Conservation (phyloP, 1,140 invertebrate species). For the Drosophila sproati region DNA sequence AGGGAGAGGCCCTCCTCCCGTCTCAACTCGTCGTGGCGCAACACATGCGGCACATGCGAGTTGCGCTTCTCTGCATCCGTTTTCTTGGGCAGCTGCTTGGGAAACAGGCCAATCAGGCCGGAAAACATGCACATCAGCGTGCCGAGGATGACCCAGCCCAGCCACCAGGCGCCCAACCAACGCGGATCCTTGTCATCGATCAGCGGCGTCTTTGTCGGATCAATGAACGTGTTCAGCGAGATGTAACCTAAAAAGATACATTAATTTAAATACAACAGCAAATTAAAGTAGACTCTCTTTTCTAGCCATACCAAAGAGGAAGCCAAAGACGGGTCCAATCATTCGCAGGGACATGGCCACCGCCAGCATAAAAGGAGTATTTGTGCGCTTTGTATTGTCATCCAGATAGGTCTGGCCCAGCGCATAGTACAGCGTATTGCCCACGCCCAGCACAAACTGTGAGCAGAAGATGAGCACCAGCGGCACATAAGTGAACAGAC, state of each 20-base stretch:
- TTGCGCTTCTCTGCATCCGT: slow-evolving; percentile 51
- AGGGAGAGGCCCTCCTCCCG: slow-evolving; percentile 69
- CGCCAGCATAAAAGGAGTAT: slow-evolving; percentile 87
- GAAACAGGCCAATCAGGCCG: slow-evolving; percentile 87
- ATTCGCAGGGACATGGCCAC: slow-evolving; percentile 78
- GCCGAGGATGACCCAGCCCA: slow-evolving; percentile 88
- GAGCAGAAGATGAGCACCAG: slow-evolving; percentile 89
- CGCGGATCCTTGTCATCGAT: slow-evolving; percentile 87
- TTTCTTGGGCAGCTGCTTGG: slow-evolving; percentile 85
- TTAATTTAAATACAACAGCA: not conserved
- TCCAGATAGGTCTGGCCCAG: slow-evolving; percentile 89
- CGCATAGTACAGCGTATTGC: slow-evolving; percentile 89
- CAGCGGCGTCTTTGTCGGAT: slow-evolving; percentile 87
- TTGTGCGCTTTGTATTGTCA: slow-evolving; percentile 89
- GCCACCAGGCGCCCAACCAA: slow-evolving; percentile 91
- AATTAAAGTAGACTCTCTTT: no score
- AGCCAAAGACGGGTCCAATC: slow-evolving; percentile 82
- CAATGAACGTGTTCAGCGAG: slow-evolving; percentile 88
- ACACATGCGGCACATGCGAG: slow-evolving; percentile 72
- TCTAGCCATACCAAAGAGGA: slow-evolving; percentile 64
- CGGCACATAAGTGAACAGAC: slow-evolving; percentile 85
- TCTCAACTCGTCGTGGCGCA: slow-evolving; percentile 74
- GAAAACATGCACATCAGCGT: slow-evolving; percentile 86
- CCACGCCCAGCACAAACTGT: slow-evolving; percentile 89
- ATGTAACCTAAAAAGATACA: slow-evolving; percentile 86